These are phyloP conservation scores for Mercenaria mercenaria DNA, from an alignment of 1,140 invertebrate species.

Conservation along the genomic window DNA sequence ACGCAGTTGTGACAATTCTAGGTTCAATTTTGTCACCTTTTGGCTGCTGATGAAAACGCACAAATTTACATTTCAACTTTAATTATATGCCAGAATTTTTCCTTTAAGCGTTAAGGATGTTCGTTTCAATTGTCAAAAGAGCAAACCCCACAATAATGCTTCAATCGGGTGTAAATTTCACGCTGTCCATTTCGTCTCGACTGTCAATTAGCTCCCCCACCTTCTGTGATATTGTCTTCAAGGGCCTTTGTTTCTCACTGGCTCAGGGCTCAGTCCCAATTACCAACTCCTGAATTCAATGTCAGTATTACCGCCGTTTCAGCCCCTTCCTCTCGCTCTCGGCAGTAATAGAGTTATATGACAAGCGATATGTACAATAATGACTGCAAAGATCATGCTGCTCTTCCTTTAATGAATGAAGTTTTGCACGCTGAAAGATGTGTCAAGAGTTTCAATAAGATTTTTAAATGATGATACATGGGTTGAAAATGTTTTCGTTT, in stretches of 20 bases:
- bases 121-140: slow-evolving; percentile 64
- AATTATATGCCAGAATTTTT: slow-evolving; percentile 39
- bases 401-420: background rate
- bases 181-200: slow-evolving; percentile 55
- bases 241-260: slow-evolving; percentile 36
- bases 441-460: background rate
- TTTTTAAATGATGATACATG: background rate
- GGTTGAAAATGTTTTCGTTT: background rate
- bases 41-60: slow-evolving; percentile 13
- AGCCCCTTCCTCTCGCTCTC: background rate
- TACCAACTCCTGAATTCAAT: background rate
- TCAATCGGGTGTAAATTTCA: slow-evolving; percentile 61
- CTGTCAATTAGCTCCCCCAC: slow-evolving; percentile 54
- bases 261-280: slow-evolving; percentile 46
- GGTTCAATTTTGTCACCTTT: slow-evolving; percentile 43
- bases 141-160: slow-evolving; percentile 53
- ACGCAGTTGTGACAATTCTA: slow-evolving; percentile 12
- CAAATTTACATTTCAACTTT: slow-evolving; percentile 59
- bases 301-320: background rate
- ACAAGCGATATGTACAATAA: slow-evolving; percentile 28
- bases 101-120: slow-evolving; percentile 50
- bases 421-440: background rate
- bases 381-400: slow-evolving; percentile 16
- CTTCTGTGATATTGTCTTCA: slow-evolving; percentile 55
- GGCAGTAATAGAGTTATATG: slow-evolving; percentile 29